A percentile compares a stretch with the other conserved stretches of the same genome.
Conservation (phyloP, 1,140 invertebrate species). For the Brachionus rubens region DNA sequence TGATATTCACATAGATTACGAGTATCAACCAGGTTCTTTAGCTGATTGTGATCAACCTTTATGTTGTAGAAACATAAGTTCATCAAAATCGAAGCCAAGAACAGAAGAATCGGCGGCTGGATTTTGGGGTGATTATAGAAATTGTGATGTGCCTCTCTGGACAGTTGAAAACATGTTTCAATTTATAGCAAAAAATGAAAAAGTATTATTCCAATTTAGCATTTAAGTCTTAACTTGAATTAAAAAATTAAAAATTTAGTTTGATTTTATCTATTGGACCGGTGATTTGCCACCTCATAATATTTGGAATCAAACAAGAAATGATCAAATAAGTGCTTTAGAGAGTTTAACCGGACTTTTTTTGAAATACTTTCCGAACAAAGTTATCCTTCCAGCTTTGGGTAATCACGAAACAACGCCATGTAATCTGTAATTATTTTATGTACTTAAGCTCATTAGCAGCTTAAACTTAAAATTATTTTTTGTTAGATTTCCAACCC, state of each 20-base stretch:
- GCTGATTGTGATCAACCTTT: constrained; percentile 71
- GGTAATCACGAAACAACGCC: constrained; percentile 81
- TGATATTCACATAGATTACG: constrained; percentile 76
- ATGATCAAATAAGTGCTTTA: constrained; percentile 79
- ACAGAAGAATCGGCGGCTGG: constrained; percentile 51
- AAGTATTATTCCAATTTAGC: constrained; percentile 41
- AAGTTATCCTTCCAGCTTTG: constrained; percentile 85
- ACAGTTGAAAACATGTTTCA: constrained; percentile 29
- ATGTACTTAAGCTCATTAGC: background rate
- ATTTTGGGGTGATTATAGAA: constrained; percentile 60
- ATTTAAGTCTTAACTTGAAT: background rate
- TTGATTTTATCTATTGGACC: constrained; percentile 91
- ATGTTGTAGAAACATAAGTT: constrained; percentile 67
- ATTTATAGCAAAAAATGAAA: constrained; percentile 51
- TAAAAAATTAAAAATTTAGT: too few species aligned
- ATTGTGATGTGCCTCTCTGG: constrained; percentile 60
- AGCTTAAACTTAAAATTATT: background rate
- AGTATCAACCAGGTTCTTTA: constrained; percentile 68
- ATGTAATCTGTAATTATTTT: background rate
- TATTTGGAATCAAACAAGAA: constrained; percentile 90
- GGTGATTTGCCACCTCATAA: constrained; percentile 94
- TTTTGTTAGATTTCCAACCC: constrained; percentile 1
- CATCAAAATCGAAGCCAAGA: constrained; percentile 53
- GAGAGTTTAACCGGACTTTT: constrained; percentile 75
- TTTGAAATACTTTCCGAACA: constrained; percentile 72